phyloP scores from a whole-genome alignment of 2,888 invertebrate genomes.

The Micoletzkya japonica region DNA sequence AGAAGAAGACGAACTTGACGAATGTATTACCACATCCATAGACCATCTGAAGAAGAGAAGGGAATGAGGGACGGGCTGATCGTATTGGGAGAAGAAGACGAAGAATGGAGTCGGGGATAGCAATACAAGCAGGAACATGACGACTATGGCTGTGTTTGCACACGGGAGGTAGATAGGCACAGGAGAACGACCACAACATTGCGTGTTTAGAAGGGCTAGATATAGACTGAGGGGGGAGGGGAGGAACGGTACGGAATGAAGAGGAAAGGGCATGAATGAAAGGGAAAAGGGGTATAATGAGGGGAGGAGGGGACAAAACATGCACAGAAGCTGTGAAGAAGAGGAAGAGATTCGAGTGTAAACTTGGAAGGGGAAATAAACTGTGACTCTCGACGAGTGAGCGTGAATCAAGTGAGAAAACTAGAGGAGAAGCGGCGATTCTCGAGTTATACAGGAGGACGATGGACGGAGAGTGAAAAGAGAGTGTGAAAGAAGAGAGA shows the following conservation, averaged over 20 bases:
- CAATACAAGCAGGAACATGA: neutral
- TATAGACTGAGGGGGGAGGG: neutral
- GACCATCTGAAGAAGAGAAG: slow-evolving; percentile 43
- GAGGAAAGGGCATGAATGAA: neutral
- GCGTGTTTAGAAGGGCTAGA: neutral
- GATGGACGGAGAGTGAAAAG: neutral
- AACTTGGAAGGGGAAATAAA: too few species aligned
- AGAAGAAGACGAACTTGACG: slow-evolving; percentile 57
- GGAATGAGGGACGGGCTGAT: neutral
- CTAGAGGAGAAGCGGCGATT: neutral
- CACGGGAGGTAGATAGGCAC: neutral
- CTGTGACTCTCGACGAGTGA: neutral
- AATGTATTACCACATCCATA: slow-evolving; percentile 55
- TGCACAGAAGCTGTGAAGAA: neutral
- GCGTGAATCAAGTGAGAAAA: neutral
- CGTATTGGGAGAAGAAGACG: neutral
- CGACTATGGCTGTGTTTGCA: neutral
- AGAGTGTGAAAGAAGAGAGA: slow-evolving; percentile 8
- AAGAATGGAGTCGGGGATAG: neutral
- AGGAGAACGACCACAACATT: neutral
- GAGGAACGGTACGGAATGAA: neutral
- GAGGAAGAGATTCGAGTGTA: too few species aligned
- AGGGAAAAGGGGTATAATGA: neutral
- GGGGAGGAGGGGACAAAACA: neutral
- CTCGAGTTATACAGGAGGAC: neutral